Base-by-base conservation (phyloP, 2,113 vertebrate species). In the Bettongia penicillata region DNA sequence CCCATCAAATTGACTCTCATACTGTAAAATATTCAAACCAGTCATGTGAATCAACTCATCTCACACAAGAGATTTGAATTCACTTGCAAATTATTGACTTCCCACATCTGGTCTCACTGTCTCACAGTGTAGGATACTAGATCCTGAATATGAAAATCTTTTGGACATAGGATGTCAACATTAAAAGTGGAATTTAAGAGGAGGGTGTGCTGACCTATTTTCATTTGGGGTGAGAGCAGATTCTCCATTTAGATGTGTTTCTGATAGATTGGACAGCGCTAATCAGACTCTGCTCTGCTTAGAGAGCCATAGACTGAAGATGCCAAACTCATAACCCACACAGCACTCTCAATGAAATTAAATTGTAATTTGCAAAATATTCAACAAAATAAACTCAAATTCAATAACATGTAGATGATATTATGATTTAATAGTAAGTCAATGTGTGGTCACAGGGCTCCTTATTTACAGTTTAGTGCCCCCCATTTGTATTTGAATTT, bases 21-120 rank as follows among this genome's bases (percentile, higher is more conserved):
- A 47, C n/a, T 95, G 93, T 92, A 90, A 96, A 91, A 61, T 91
- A 93, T 94, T 97, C 91, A 93, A 90, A 94, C 91, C 84, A 95
- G 95, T 96, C 94, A 92, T 51, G 92, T 95, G 93, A 57, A 95
- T 91, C 47, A 19, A 91, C 95, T 95, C 61, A 98, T 94, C 94
- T 97, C 94, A 95, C 95, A 94, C 53, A 93, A 93, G 95, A 90
- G 55, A 97, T 96, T 97, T 96, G 95, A 96, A 96, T 96, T 96
- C 93, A 53, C 61, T 91, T 94, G 91, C 51, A 95, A 98, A 97
- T 92, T 55, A 93, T 93, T 90, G 48, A 53, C 8, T 91, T n/a
- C 89, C 95, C 89, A 68, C 53, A 61, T 94, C 52, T 93, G 90
- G 84, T 89, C 1, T 28, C 19, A 53, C 24, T 61, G 90, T 91